These are phyloP conservation scores for Chiropotes sagulatus DNA, from an alignment of 2,797 vertebrate genomes.

Conservation along the genomic window DNA sequence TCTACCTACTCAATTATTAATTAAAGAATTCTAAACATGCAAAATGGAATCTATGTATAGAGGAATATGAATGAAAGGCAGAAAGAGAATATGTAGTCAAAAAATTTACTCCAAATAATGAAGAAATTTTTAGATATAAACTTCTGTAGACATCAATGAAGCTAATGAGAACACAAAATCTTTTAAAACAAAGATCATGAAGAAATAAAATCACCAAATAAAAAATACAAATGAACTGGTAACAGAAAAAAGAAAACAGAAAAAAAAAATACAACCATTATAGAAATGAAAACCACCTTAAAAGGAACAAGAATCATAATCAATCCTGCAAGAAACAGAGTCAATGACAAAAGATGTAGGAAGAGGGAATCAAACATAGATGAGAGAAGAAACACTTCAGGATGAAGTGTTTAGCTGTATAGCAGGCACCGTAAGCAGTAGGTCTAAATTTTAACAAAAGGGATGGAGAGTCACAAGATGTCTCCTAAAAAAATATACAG, in stretches of 20 bases:
- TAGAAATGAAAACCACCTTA: slow-evolving; percentile 23
- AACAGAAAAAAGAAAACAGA: background rate
- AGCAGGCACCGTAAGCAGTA: background rate
- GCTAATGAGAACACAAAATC: background rate
- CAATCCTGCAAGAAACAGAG: background rate
- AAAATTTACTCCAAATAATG: background rate
- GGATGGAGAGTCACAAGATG: background rate
- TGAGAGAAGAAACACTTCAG: background rate
- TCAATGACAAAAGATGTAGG: background rate
- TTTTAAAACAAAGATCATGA: slow-evolving; percentile 18
- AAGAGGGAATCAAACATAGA: background rate
- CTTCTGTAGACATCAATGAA: background rate
- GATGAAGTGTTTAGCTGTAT: background rate
- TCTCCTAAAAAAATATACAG: background rate
- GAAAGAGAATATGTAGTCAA: background rate
- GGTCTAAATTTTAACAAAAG: slow-evolving; percentile 31
- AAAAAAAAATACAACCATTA: background rate
- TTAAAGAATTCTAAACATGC: slow-evolving; percentile 27
- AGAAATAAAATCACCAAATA: slow-evolving; percentile 33
- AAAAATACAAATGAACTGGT: background rate
- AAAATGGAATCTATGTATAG: background rate
- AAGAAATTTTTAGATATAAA: slow-evolving; percentile 31
- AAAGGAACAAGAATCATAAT: slow-evolving; percentile 23
- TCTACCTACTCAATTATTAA: background rate
- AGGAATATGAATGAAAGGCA: slow-evolving; percentile 13